phyloP scores from a whole-genome alignment of 2,113 vertebrate species.

The Calyptommatus sinebrachiatus region DNA sequence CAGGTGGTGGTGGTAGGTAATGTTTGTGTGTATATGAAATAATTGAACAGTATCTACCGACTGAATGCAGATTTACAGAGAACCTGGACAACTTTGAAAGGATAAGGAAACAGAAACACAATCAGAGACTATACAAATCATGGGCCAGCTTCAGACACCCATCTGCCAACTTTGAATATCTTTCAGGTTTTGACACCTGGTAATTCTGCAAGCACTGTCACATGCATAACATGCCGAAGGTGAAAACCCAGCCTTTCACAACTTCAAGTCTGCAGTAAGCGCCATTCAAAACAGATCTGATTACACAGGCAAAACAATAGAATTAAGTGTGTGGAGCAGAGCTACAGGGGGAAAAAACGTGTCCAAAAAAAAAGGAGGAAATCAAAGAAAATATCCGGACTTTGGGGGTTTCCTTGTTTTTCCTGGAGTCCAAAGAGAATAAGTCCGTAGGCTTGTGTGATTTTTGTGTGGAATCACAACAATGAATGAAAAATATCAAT shows the following conservation, averaged over 20 bases:
- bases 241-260: constrained; percentile 47
- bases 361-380: constrained; percentile 53
- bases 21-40: no score
- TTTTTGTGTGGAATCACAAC: background rate
- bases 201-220: background rate
- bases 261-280: constrained; percentile 6
- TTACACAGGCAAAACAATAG: constrained; percentile 55
- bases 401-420: background rate
- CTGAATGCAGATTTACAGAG: no score
- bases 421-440: constrained; percentile 8
- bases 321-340: constrained; percentile 43
- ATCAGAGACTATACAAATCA: background rate
- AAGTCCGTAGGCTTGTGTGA: constrained; percentile 7
- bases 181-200: background rate
- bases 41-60: no score
- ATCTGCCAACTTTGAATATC: background rate
- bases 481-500: constrained; percentile 27
- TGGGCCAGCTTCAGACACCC: background rate
- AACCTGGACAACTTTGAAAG: background rate
- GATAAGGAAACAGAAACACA: background rate
- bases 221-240: background rate
- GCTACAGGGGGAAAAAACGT: constrained; percentile 16
- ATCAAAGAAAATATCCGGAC: constrained; percentile 32
- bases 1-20: no score
- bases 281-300: constrained; percentile 14